Conservation (phyloP, 2,113 vertebrate genomes). For the Empidonax traillii region DNA sequence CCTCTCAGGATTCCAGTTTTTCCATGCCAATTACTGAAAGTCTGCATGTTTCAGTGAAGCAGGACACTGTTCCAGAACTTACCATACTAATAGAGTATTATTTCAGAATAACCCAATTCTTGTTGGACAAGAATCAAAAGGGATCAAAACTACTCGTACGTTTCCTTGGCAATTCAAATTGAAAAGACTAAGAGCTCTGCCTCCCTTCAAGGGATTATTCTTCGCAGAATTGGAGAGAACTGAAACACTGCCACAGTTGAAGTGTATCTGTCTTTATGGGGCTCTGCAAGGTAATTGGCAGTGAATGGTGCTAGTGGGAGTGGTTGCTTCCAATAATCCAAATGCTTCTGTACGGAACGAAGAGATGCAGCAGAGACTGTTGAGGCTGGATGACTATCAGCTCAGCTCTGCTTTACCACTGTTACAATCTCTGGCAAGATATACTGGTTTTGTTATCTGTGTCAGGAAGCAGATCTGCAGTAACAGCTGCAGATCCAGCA, state of each 20-base stretch:
- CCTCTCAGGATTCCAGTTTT: neutral
- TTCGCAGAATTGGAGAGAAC: neutral
- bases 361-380: neutral
- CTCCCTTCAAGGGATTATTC: neutral
- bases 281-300: neutral
- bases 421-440: neutral
- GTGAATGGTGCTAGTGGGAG: neutral
- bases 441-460: neutral
- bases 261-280: neutral
- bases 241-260: neutral
- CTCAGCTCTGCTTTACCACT: neutral
- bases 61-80: neutral
- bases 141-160: neutral
- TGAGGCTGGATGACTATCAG: neutral
- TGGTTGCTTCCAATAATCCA: neutral
- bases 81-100: neutral
- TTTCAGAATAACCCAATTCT: neutral
- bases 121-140: slow-evolving; percentile 1
- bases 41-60: neutral
- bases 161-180: neutral
- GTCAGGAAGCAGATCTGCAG: neutral
- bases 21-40: neutral
- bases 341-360: neutral
- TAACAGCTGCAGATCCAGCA: neutral
- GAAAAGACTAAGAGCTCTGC: neutral